These are phyloP conservation scores for Parapristionchus giblindavisi DNA, from an alignment of 2,888 invertebrate genomes.

Conservation along the genomic window DNA sequence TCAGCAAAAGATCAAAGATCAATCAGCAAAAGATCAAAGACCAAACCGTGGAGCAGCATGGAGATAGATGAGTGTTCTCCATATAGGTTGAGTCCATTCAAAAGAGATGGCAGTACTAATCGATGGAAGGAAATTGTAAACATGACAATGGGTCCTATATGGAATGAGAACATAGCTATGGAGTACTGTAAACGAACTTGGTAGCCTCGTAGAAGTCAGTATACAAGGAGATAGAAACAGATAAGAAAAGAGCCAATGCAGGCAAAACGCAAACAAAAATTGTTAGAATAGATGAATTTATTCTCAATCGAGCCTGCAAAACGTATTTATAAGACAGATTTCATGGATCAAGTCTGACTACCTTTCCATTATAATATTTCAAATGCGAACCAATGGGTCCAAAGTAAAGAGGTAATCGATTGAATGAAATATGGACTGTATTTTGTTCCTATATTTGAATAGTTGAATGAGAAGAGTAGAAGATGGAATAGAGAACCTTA, in stretches of 20 bases:
- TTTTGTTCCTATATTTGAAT: slow-evolving; percentile 11
- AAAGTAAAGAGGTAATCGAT: slow-evolving; percentile 8
- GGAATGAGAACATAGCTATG: not conserved
- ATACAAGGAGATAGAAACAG: slow-evolving; percentile 29
- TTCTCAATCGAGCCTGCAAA: slow-evolving; percentile 12
- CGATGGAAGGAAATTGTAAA: slow-evolving; percentile 36
- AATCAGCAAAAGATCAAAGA: not conserved
- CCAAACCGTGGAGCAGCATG: slow-evolving; percentile 32
- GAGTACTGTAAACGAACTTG: slow-evolving; percentile 1
- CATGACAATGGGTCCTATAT: slow-evolving; percentile 33
- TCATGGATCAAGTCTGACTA: not conserved
- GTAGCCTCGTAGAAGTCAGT: slow-evolving; percentile 35
- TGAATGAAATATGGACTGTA: slow-evolving; percentile 16
- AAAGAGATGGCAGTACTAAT: slow-evolving; percentile 34
- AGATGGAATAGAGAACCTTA: too few relatives aligned
- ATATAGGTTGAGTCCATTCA: slow-evolving; percentile 24
- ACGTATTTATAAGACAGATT: not conserved
- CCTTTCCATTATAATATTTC: slow-evolving; percentile 24
- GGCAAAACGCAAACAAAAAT: slow-evolving; percentile 35
- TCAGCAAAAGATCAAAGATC: not conserved
- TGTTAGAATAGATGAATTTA: slow-evolving; percentile 13
- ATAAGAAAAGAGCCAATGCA: slow-evolving; percentile 33
- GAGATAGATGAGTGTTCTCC: slow-evolving; percentile 29
- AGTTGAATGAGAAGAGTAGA: too few relatives aligned
- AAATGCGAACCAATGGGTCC: slow-evolving; percentile 5